Conservation (phyloP, 2,113 vertebrate genomes). For the Lamprotornis superbus region DNA sequence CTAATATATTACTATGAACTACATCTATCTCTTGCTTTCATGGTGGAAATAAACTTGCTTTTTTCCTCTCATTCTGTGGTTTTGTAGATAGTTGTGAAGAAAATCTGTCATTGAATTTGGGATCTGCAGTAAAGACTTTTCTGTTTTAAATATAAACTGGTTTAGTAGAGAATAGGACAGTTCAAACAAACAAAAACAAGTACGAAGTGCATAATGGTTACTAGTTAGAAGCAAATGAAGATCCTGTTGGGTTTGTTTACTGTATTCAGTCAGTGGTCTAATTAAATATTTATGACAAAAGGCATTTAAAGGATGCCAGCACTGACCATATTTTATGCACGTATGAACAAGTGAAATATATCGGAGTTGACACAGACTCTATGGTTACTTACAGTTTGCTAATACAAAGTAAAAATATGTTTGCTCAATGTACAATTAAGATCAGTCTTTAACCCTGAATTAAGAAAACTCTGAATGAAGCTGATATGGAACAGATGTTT, state of each 20-base stretch:
- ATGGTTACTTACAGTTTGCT: conserved; percentile 29
- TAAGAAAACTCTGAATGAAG: not conserved
- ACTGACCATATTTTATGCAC: conserved; percentile 49
- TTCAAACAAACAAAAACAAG: conserved; percentile 18
- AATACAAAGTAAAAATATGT: conserved; percentile 30
- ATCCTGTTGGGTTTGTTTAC: not conserved
- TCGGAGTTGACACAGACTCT: conserved; percentile 33
- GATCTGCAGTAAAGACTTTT: not conserved
- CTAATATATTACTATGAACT: not conserved
- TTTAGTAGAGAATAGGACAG: not conserved
- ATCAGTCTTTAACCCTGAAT: not conserved
- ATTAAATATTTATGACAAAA: conserved; percentile 68
- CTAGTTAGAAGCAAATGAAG: conserved; percentile 31
- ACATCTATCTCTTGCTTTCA: not conserved
- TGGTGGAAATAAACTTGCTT: not conserved
- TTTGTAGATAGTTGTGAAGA: not conserved
- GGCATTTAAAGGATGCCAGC: conserved; percentile 48
- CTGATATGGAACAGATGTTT: not conserved
- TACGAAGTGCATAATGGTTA: conserved; percentile 13
- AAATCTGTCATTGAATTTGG: not conserved
- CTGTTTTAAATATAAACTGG: not conserved
- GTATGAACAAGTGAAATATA: conserved; percentile 58
- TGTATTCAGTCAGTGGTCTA: not conserved
- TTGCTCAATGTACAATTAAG: not conserved
- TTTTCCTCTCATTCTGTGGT: not conserved